Conservation (phyloP, 2,797 vertebrate species). For the Danio albolineatus region DNA sequence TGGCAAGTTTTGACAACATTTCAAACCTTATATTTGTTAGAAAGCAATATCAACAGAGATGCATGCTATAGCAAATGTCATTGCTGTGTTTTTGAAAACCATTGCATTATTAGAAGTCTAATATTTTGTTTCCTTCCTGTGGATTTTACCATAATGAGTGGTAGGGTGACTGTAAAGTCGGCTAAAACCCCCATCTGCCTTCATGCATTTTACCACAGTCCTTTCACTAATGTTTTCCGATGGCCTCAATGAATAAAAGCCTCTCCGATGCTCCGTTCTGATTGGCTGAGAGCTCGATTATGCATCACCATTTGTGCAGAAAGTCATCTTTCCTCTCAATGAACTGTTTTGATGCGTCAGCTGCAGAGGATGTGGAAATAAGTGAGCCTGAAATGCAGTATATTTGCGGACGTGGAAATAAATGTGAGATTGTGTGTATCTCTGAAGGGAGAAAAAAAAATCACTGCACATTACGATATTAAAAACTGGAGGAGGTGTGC, state of each 20-base stretch:
- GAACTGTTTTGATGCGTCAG: slow-evolving; percentile 32
- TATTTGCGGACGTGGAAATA: background rate
- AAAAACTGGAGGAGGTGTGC: background rate
- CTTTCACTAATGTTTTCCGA: slow-evolving; percentile 17
- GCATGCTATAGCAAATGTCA: background rate
- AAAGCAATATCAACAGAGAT: background rate
- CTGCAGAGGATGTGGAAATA: slow-evolving; percentile 46
- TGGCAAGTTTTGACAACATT: too few species aligned
- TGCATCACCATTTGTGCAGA: slow-evolving; percentile 24
- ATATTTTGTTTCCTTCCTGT: background rate
- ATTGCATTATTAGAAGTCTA: background rate
- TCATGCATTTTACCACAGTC: slow-evolving; percentile 5
- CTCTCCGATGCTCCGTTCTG: background rate
- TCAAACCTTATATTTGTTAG: background rate
- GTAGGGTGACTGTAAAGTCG: background rate
- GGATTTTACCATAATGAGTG: background rate
- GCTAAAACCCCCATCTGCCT: slow-evolving; percentile 13
- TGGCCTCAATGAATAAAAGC: slow-evolving; percentile 29
- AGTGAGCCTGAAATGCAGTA: slow-evolving; percentile 7
- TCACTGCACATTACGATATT: background rate
- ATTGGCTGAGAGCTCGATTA: slow-evolving; percentile 17
- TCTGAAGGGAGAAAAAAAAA: background rate
- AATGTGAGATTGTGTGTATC: background rate
- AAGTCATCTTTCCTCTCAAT: slow-evolving; percentile 31
- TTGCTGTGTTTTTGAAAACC: background rate